These are phyloP conservation scores for Sarcophilus harrisii DNA, from an alignment of 2,797 vertebrate genomes.

Conservation along the genomic window DNA sequence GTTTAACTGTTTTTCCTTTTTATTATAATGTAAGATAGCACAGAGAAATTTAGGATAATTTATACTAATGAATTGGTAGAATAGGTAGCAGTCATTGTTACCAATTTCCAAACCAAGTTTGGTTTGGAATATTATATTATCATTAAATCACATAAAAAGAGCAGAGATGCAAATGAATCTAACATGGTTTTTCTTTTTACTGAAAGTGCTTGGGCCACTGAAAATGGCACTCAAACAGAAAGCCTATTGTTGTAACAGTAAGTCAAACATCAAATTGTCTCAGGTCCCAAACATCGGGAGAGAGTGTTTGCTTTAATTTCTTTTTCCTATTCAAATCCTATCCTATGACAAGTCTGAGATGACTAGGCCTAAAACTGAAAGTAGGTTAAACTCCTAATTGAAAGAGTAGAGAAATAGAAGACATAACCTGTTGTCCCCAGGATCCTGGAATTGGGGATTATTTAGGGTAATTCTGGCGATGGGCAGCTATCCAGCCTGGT, in stretches of 20 bases:
- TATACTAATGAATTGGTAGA: slow-evolving; percentile 28
- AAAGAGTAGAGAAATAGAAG: not conserved
- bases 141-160: slow-evolving; percentile 67
- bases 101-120: slow-evolving; percentile 21
- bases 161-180: slow-evolving; percentile 56
- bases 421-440: not conserved
- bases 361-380: slow-evolving; percentile 21
- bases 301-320: not conserved
- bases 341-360: slow-evolving; percentile 16
- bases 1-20: not conserved
- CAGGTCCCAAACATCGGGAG: slow-evolving; percentile 19
- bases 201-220: slow-evolving; percentile 41
- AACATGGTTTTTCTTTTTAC: slow-evolving; percentile 14
- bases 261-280: slow-evolving; percentile 22
- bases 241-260: slow-evolving; percentile 42
- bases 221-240: slow-evolving; percentile 38
- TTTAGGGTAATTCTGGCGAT: not conserved
- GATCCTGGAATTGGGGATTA: not conserved
- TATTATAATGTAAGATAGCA: not conserved
- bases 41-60: slow-evolving; percentile 8
- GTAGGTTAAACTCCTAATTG: not conserved
- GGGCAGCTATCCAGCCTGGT: not conserved
- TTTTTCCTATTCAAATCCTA: slow-evolving; percentile 11
- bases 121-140: not conserved
- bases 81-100: slow-evolving; percentile 7